Percentiles rank a stretch among this genome's conserved stretches.
Evolutionary conservation across 2,888 invertebrate genomes (phyloP).

Genomic region (Corythucha ciliata): DNA sequence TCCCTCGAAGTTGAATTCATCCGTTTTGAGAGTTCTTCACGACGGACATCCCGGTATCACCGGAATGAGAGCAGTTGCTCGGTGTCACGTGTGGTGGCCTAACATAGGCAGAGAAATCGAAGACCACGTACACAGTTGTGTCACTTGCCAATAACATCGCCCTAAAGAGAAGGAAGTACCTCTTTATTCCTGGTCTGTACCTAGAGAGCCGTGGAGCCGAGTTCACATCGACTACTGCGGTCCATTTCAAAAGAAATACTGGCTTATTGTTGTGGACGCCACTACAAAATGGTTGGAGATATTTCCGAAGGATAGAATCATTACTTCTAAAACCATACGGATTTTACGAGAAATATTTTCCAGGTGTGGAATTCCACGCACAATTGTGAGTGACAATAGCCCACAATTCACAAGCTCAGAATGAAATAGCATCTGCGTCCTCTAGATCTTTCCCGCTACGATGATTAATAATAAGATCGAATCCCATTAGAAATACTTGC

Average conservation of each 20-base stretch:
- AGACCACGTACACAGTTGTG: conserved; percentile 2
- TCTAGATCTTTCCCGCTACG: no score
- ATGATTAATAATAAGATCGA: no score
- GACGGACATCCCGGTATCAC: conserved; percentile 30
- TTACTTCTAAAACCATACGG: not conserved
- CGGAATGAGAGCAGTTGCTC: not conserved
- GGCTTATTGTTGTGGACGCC: conserved; percentile 35
- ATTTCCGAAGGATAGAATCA: conserved; percentile 19
- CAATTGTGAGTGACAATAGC: conserved; percentile 9
- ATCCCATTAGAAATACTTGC: no score
- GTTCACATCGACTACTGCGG: conserved; percentile 34
- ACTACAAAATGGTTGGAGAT: conserved; percentile 29
- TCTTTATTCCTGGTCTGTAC: conserved; percentile 31
- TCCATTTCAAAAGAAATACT: conserved; percentile 30
- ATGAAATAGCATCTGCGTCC: not conserved
- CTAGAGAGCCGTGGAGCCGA: conserved; percentile 30
- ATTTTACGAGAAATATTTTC: conserved; percentile 2
- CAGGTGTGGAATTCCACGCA: conserved; percentile 30
- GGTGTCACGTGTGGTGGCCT: conserved; percentile 11
- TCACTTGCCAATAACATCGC: conserved; percentile 24
- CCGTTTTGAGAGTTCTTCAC: conserved; percentile 16
- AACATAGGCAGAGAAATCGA: conserved; percentile 5
- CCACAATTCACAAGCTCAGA: conserved; percentile 3
- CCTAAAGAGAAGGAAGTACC: conserved; percentile 27
- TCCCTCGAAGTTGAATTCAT: not conserved